Base-by-base conservation (phyloP, 2,113 vertebrate genomes). In the Diadophis punctatus region DNA sequence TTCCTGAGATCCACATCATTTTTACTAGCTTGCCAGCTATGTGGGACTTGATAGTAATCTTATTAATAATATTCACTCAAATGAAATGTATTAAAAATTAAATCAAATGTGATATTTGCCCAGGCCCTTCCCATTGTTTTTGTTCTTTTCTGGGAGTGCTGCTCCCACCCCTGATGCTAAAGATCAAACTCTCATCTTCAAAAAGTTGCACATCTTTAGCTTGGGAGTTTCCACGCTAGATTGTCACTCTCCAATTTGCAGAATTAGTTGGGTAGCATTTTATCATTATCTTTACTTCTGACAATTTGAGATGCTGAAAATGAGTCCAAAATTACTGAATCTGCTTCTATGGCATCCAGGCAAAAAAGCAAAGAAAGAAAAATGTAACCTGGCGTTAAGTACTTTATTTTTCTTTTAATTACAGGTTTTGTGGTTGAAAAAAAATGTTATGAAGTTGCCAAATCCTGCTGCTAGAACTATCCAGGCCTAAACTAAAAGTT, bases 391-490 rank as follows among this genome's bases (percentile, higher is more conserved):
- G n/a, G 68, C n/a, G 6, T n/a, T 74, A 74, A 7, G 16, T 58
- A 58, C 14, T 34, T 14, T 34, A 18, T 74, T n/a, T n/a, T n/a
- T n/a, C n/a, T n/a, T n/a, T n/a, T n/a, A n/a, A 95, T 97, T 97
- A 97, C 94, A 96, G 97, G 97, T 97, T 98, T 96, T 97, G 97
- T 97, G 97, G 97, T 97, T 94, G 96, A 95, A 97, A 97, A n/a
- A 97, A 97, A 94, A 1, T 94, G 93, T 88, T 96, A 97, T 94
- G 94, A 96, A 95, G 95, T 95, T 97, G 96, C 93, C 96, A 97
- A 97, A 96, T 93, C 94, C 97, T 97, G 96, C 95, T 92, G 96
- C 95, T 96, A 96, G 5, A 95, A 95, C 96, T 97, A 96, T 96
- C 96, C 2, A 87, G 85, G 85, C 93, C 97, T 97, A 93, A 95